Percentiles rank a stretch among this genome's conserved stretches.
Conservation (phyloP, 2,888 invertebrate genomes). For the Ophion ellenae region DNA sequence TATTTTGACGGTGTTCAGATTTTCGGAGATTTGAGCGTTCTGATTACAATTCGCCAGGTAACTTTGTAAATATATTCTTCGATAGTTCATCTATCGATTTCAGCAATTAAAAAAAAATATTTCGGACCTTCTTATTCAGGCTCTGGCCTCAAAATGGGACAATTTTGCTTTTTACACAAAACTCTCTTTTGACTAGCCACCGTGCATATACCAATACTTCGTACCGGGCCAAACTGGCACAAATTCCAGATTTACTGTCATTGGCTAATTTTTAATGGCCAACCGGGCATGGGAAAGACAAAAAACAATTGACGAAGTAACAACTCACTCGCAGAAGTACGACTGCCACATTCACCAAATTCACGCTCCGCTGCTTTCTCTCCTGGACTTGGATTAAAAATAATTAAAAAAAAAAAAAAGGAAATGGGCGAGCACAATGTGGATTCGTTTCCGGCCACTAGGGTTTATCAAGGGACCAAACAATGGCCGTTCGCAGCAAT, state of each 20-base stretch:
- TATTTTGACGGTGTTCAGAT: too few relatives aligned
- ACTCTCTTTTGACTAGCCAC: neutral
- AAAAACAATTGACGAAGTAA: neutral
- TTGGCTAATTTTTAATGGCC: neutral
- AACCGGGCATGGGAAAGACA: neutral
- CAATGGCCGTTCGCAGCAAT: slow-evolving; percentile 11
- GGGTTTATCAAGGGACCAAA: slow-evolving; percentile 25
- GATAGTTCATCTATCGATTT: too few relatives aligned
- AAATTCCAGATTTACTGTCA: neutral
- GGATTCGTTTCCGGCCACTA: slow-evolving; percentile 6
- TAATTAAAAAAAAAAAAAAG: neutral
- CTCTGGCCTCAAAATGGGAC: too few relatives aligned
- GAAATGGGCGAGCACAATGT: neutral
- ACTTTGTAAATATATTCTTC: too few relatives aligned
- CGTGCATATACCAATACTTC: too few relatives aligned
- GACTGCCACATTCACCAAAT: neutral
- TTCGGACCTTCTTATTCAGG: too few relatives aligned
- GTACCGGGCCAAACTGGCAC: neutral
- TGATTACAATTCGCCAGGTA: too few relatives aligned
- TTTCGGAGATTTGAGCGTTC: too few relatives aligned
- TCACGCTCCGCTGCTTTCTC: neutral
- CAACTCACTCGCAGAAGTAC: neutral
- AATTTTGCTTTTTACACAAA: neutral
- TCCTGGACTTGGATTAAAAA: neutral
- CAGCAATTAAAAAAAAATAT: too few relatives aligned